Base-by-base conservation (phyloP, 2,113 vertebrate species). In the Saccopteryx bilineata region DNA sequence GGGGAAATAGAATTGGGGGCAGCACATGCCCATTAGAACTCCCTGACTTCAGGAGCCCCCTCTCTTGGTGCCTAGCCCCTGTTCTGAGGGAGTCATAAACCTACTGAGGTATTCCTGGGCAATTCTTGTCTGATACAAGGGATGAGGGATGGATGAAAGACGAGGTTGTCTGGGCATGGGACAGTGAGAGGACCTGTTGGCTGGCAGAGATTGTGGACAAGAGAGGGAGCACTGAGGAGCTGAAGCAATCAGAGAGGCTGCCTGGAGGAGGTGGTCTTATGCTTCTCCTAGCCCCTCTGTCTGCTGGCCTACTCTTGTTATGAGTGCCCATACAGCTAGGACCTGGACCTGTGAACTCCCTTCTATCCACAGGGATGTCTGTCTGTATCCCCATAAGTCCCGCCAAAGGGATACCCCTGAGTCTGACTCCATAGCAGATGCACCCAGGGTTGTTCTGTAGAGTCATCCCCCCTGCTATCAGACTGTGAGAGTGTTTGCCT, bases 181-280 rank as follows among this genome's bases (percentile, higher is more conserved):
- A 11, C 26, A 69, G 13, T 10, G 26, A 87, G 71, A 19, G 15
- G 66, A 21, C 21, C 11, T 21, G 28, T 26, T 24, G 24, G 46
- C 11, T 72, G 58, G 33, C 33, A 74, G 81, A 87, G 54, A 39
- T 3, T 60, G 24, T 46, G 26, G 28, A 50, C 48, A 60, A 12
- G 21, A 63, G 87, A 95, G 23, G 48, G 56, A 87, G 87, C 81
- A 72, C 52, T 7, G 54, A 93, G 65, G 80, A 60, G 39, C n/a
- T 21, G 65, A 94, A 71, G 52, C 50, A n/a, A 33, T 65, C 87
- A 72, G 28, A 50, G 50, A 94, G 66, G 23, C 91, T 76, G 4
- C 93, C 28, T 83, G 60, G 90, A 46, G 75, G 58, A 80, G 65
- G 48, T 52, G 26, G 24, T 50, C 69, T 72, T 31, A 2, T 5